Evolutionary conservation across 2,888 invertebrate genomes (phyloP).

Genomic region (Diarsia dahlii): DNA sequence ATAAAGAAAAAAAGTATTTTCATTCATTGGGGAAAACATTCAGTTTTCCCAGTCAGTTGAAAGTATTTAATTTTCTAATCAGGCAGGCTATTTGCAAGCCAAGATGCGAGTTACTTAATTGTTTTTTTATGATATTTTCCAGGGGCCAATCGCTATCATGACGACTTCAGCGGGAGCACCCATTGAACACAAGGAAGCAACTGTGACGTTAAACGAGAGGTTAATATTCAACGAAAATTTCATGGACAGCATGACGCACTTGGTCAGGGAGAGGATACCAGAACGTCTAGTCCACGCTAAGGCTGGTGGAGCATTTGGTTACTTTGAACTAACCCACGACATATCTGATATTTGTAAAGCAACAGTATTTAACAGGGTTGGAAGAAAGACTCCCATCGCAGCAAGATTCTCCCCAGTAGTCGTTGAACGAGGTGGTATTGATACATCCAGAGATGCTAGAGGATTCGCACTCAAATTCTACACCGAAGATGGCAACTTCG

Average conservation of each 20-base stretch:
- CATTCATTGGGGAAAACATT: no score
- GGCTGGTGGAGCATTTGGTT: slow-evolving; percentile 96
- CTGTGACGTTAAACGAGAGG: slow-evolving; percentile 94
- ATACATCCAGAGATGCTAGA: slow-evolving; percentile 96
- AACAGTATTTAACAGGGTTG: slow-evolving; percentile 93
- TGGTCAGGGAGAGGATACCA: slow-evolving; percentile 96
- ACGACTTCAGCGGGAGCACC: slow-evolving; percentile 95
- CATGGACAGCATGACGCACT: slow-evolving; percentile 94
- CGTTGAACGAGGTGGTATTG: slow-evolving; percentile 96
- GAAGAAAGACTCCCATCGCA: slow-evolving; percentile 94
- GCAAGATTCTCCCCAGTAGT: slow-evolving; percentile 95
- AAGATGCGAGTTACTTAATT: not conserved
- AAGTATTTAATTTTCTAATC: not conserved
- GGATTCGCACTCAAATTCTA: slow-evolving; percentile 98
- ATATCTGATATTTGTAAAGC: slow-evolving; percentile 94
- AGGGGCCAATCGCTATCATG: slow-evolving; percentile 90
- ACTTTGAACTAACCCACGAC: slow-evolving; percentile 96
- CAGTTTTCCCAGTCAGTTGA: no score
- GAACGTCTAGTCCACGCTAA: slow-evolving; percentile 98
- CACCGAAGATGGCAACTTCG: slow-evolving; percentile 97
- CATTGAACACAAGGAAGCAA: slow-evolving; percentile 92
- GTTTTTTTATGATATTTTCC: slow-evolving; percentile 62
- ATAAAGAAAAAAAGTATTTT: not conserved
- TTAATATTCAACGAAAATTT: slow-evolving; percentile 95
- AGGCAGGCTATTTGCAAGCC: not conserved